Base-by-base conservation (phyloP, 1,140 invertebrate genomes). In the Caerostris darwini region DNA sequence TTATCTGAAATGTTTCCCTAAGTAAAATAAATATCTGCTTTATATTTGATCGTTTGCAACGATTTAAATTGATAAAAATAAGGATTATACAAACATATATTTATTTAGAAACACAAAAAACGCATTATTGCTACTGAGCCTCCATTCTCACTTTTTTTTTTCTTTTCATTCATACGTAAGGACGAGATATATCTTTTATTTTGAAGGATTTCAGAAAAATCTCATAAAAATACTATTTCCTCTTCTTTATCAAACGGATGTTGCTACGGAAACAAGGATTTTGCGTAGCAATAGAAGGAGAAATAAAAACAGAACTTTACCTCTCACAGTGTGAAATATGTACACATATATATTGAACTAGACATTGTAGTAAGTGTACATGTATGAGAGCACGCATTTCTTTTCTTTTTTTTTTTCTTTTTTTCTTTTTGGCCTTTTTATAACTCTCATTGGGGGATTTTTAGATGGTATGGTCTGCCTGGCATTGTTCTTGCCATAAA, bases 181-280 rank as follows among this genome's bases (percentile, higher is more conserved):
- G 61, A 4, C n/a, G 61, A 81, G 19, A 81, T 34, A 81, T 81
- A 19, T 50, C 71, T 81, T 17, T 81, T 81, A 81, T 54, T 54
- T 56, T 56, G 56, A 83, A 57, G n/a, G 81, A 83, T 83, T 83
- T 83, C 5, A 83, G 14, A 54, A 83, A 83, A 83, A 56, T n/a
- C 81, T 57, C 81, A 54, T 57, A 19, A 83, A 83, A 83, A 57
- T 7, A 12, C 53, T 83, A 83, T 83, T 83, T 56, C 50, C 53
- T 5, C 12, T n/a, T 17, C 34, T 83, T 83, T 83, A 83, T 83
- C 54, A 83, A 57, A n/a, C 81, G 53, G 53, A 83, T 83, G 53
- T 6, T 54, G n/a, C 10, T 56, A 17, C 53, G 81, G 53, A 83
- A 83, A 19, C 56, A 57, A 83, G n/a, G 53, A 83, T 57, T 50